Evolutionary conservation across 1,140 invertebrate genomes (phyloP).

Genomic region (Nylanderia fulva): DNA sequence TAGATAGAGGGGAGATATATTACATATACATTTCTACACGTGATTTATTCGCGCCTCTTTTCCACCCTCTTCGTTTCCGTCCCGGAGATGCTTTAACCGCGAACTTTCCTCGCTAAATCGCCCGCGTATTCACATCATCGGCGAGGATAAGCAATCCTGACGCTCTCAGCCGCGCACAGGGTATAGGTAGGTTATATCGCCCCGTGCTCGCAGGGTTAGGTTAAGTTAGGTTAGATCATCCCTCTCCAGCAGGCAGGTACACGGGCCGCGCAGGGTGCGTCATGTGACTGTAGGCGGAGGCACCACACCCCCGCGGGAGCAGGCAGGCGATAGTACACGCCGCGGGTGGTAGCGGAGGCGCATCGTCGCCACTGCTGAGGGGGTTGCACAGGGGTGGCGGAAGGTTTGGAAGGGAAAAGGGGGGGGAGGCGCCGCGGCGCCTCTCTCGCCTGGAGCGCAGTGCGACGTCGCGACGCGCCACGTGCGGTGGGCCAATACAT

Average conservation of each 20-base stretch:
- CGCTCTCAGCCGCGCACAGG: neutral
- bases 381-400: conserved; percentile 70
- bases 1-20: neutral
- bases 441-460: conserved; percentile 84
- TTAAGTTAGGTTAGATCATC: conserved; percentile 63
- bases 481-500: conserved; percentile 80
- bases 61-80: neutral
- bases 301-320: conserved; percentile 82
- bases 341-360: conserved; percentile 57
- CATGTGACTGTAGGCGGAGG: conserved; percentile 83
- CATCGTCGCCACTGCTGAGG: conserved; percentile 37
- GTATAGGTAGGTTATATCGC: conserved; percentile 26
- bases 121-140: neutral
- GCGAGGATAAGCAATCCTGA: conserved; percentile 24
- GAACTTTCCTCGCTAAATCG: neutral
- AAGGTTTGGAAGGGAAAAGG: conserved; percentile 59
- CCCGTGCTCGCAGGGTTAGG: neutral
- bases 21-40: too few relatives aligned
- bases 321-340: conserved; percentile 69
- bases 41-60: neutral
- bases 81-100: too few relatives aligned
- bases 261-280: conserved; percentile 76
- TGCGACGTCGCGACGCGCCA: conserved; percentile 86
- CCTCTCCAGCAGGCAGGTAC: conserved; percentile 59
- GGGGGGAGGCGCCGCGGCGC: conserved; percentile 80